Evolutionary conservation across 2,797 vertebrate genomes (phyloP), one percentile per base, ranked within the genome.

Genomic region (Varecia variegata): DNA sequence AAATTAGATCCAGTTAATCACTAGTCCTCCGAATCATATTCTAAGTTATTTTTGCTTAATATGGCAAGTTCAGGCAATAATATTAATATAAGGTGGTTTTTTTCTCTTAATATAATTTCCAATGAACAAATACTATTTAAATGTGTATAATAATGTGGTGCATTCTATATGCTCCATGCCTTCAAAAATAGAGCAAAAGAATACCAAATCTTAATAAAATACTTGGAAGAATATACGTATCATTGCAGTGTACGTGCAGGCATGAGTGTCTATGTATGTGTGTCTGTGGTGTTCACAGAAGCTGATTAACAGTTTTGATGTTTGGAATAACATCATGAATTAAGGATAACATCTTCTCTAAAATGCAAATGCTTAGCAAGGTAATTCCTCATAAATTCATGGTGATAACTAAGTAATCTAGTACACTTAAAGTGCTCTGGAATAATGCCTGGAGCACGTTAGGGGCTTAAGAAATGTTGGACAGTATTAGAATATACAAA

Each of bases 1-100:
- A 86, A 94, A 91, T 91, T 91, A 90, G 40, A 90, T 88, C 2
- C 8, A 54, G 15, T 91, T 97, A 71, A 93, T 90, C 23, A 71
- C 21, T 35, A 62, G 1, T 50, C 50, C 20, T 86, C 8, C 73
- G 23, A 94, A 60, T 80, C 10, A 90, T 77, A 89, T 73, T 81
- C 52, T 81, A 65, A 80, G 62, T 83, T 84, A 92, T 92, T 92
- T 93, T 30, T 27, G 23, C 13, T 56, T 86, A 68, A 38, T 73
- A 83, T 30, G 10, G 38, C 3, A 93, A 68, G 5, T 71, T 91
- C 7, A 54, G 73, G 21, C 30, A 76, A 54, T 27, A 67, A 17
- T 73, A 23, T 23, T 27, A 67, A 17, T 73, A 23, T 23, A 32
- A 93, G 58, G 54, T 56, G 10, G 4, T 40, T 50, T 45, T 68